Evolutionary conservation across 2,888 invertebrate genomes (phyloP).

Genomic region (Epirrhoe alternata): DNA sequence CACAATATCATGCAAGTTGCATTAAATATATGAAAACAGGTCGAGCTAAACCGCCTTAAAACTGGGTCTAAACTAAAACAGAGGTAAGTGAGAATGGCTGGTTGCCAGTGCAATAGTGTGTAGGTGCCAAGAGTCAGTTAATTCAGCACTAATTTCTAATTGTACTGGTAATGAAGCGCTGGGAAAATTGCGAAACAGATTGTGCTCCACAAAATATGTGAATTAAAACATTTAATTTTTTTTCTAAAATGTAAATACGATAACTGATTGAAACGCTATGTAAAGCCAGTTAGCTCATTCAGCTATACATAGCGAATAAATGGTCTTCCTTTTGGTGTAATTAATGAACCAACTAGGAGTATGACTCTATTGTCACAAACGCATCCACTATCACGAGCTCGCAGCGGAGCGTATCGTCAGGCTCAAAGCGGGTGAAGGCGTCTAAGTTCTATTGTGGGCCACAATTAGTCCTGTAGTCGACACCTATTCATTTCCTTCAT

Average conservation of each 20-base stretch:
- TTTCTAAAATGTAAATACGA: not conserved
- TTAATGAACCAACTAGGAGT: constrained; percentile 20
- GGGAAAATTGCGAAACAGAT: constrained; percentile 35
- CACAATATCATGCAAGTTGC: not conserved
- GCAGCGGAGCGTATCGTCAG: constrained; percentile 14
- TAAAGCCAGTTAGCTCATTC: not conserved
- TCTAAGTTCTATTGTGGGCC: constrained; percentile 58
- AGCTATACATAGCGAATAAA: not conserved
- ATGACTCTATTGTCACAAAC: constrained; percentile 22
- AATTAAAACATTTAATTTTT: constrained; percentile 22
- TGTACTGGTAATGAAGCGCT: constrained; percentile 56
- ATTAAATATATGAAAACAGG: not conserved
- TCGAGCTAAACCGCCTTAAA: constrained; percentile 40
- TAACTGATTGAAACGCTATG: not conserved
- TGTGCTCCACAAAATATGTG: constrained; percentile 18
- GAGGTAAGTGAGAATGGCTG: constrained; percentile 68
- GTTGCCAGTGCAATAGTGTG: constrained; percentile 64
- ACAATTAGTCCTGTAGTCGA: constrained; percentile 76
- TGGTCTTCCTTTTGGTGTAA: constrained; percentile 5
- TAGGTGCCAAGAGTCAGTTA: constrained; percentile 72
- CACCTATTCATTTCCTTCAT: constrained; percentile 76
- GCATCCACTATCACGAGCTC: constrained; percentile 23
- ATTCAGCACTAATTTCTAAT: constrained; percentile 70
- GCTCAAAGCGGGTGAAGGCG: constrained; percentile 24
- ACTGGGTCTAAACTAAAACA: constrained; percentile 63